Evolutionary conservation across 2,113 vertebrate species (phyloP), one percentile per base, ranked within the genome.

Genomic region (Shinisaurus crocodilurus): DNA sequence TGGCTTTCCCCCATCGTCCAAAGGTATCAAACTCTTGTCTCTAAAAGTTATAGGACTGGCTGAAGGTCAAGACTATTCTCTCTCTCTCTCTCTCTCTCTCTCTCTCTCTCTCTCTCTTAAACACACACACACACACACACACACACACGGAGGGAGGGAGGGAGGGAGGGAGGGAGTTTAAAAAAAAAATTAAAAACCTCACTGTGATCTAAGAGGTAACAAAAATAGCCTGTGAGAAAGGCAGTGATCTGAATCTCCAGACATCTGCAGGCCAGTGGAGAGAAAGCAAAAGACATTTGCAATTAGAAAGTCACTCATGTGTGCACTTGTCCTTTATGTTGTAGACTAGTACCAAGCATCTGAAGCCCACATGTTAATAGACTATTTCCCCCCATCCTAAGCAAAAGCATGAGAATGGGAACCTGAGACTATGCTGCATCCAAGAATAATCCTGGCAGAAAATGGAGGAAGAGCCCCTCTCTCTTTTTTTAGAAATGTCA

Each of bases 151-250:
- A 45, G 88, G 86, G 69, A 27, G 43, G 0, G 79, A 34, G 48
- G 6, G 48, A 0, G 16, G 23, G 37, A 63, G 18, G 20, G 60
- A 70, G 85, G 40, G 89, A 87, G 84, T 87, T 57, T 10, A 27
- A 9, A 32, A 63, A 60, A 74, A 65, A 74, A 34, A 32, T 20
- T 50, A 50, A 65, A 23, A 34, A 34, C 85, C 65, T 79, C 76
- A 85, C 92, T 90, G 6, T 94, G 93, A 95, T 95, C 65, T 92
- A 93, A 81, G 89, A 94, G 20, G 92, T 88, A 83, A 93, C 90
- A 93, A 93, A 96, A 96, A 96, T 96, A 95, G 91, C 77, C 65
- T 91, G 75, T 91, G 92, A 95, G 92, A 95, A 92, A 93, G 93
- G 92, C 96, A 93, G 77, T 90, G 92, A 94, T 93, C 93, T 90